Evolutionary conservation across 2,888 invertebrate genomes (phyloP), one percentile per base, ranked within the genome.

Genomic region (Labia minor): DNA sequence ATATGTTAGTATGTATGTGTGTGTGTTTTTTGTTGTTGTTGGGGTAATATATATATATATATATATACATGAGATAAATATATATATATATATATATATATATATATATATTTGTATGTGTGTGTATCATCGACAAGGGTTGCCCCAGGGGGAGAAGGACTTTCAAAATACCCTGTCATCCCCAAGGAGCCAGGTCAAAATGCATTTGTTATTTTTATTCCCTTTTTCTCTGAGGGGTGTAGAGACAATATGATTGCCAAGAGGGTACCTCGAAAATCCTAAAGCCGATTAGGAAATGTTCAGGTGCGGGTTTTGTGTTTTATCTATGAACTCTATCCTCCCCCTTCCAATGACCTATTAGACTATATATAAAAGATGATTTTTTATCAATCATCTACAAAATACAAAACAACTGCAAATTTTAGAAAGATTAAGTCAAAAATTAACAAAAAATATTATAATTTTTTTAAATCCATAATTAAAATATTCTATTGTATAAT

Each of bases 141-240:
- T 49, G 49, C 49, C 49, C 49, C 4, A 33, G 33, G 33, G 49
- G 26, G 49, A 14, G 49, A 49, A 49, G n/a, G 49, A 49, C 49
- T 49, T 49, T 49, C 49, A 49, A 49, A 49, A 49, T 49, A 49
- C 49, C 49, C 49, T 49, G 49, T 49, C 49, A 49, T 49, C 49
- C 49, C 49, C 49, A 11, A 33, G 49, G 49, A 49, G 49, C 49
- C 49, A 49, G 49, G 49, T 49, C 49, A 49, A 49, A 49, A 49
- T 49, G 49, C 49, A 49, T 49, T 49, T 49, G 49, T 49, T 49
- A 49, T 49, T 49, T 49, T 49, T 49, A 49, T 49, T 49, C 49
- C 49, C n/a, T 49, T 49, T 49, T 49, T 49, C 49, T 10, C 8
- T 14, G 49, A 49, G 49, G 49, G 49, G 49, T 49, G 49, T 2